Evolutionary conservation across 2,888 invertebrate species (phyloP).

Genomic region (Polyploca ridens): DNA sequence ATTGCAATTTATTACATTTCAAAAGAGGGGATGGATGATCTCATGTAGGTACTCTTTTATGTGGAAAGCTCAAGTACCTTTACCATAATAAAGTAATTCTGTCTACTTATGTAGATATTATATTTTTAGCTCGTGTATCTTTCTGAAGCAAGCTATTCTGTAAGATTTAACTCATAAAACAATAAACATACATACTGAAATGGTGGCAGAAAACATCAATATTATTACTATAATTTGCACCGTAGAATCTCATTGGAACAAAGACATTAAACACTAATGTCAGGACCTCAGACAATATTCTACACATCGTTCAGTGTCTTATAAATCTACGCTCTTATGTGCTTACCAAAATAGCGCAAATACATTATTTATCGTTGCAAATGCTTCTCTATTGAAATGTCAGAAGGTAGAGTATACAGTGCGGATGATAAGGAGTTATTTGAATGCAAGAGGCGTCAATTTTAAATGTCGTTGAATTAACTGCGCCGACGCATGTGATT

Average conservation of each 20-base stretch:
- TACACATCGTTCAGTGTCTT: constrained; percentile 67
- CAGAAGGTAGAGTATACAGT: constrained; percentile 28
- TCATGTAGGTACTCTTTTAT: too few relatives aligned
- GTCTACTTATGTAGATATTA: too few relatives aligned
- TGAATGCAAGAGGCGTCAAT: constrained; percentile 34
- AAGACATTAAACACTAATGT: constrained; percentile 76
- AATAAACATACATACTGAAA: constrained; percentile 13
- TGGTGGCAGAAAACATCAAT: constrained; percentile 35
- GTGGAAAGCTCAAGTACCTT: too few relatives aligned
- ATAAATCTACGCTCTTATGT: constrained; percentile 61
- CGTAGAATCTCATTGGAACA: constrained; percentile 65
- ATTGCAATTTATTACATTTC: too few relatives aligned
- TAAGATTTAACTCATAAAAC: constrained; percentile 4
- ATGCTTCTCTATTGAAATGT: constrained; percentile 25
- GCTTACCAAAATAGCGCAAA: constrained; percentile 29
- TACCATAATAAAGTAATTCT: too few relatives aligned
- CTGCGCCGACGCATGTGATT: constrained; percentile 70
- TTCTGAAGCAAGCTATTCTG: not conserved
- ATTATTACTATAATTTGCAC: constrained; percentile 56
- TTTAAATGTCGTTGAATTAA: constrained; percentile 70
- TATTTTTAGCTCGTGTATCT: too few relatives aligned
- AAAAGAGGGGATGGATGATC: too few relatives aligned
- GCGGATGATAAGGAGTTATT: constrained; percentile 21
- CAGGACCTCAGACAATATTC: constrained; percentile 74
- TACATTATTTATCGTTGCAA: constrained; percentile 21